Evolutionary conservation across 2,888 invertebrate species (phyloP).

Genomic region (Cosmia pyralina): DNA sequence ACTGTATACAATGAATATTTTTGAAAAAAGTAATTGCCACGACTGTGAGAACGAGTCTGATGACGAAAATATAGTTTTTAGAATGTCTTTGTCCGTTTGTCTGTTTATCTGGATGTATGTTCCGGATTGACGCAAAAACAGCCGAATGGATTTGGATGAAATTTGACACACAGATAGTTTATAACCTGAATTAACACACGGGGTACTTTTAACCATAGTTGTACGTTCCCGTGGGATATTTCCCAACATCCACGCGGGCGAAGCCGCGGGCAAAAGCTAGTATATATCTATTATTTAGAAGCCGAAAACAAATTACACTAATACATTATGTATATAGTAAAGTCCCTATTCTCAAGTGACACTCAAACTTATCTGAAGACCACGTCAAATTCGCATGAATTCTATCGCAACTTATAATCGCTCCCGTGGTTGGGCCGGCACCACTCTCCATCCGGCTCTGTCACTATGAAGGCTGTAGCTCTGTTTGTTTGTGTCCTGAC

Average conservation of each 20-base stretch:
- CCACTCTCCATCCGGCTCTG: neutral
- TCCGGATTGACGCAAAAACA: too few relatives aligned
- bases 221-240: too few relatives aligned
- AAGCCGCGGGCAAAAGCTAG: neutral
- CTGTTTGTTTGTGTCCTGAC: slow-evolving; percentile 22
- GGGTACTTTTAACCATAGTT: neutral
- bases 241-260: too few relatives aligned
- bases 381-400: neutral
- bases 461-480: slow-evolving; percentile 27
- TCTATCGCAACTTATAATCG: slow-evolving; percentile 32
- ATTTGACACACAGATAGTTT: too few relatives aligned
- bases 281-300: neutral
- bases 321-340: neutral
- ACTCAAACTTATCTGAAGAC: slow-evolving; percentile 34
- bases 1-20: neutral
- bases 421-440: too few relatives aligned
- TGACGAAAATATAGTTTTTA: neutral
- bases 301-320: slow-evolving; percentile 9
- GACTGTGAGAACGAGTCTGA: neutral
- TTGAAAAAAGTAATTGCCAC: too few relatives aligned
- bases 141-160: too few relatives aligned
- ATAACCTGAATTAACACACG: too few relatives aligned
- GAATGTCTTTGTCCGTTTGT: neutral
- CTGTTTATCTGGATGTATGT: too few relatives aligned
- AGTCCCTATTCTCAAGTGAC: slow-evolving; percentile 29